These are phyloP conservation scores for Lycophotia porphyrea DNA, from an alignment of 2,888 invertebrate genomes.

Conservation along the genomic window DNA sequence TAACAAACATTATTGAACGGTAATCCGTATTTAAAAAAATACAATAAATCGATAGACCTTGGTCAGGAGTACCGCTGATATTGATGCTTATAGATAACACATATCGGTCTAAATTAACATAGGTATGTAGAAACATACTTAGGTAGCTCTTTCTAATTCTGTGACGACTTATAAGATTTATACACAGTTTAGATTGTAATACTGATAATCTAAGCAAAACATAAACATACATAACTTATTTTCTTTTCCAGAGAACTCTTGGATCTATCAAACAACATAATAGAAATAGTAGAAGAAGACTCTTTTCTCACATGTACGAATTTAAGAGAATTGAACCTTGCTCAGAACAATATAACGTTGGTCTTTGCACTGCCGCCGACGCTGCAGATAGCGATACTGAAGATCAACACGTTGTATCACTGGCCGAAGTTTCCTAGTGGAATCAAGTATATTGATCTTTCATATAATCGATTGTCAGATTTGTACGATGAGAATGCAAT, in stretches of 20 bases:
- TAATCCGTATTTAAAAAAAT: slow-evolving; percentile 11
- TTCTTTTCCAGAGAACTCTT: slow-evolving; percentile 82
- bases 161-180: slow-evolving; percentile 45
- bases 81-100: slow-evolving; percentile 35
- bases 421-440: slow-evolving; percentile 86
- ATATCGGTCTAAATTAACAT: slow-evolving; percentile 40
- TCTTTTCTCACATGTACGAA: slow-evolving; percentile 80
- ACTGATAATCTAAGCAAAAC: slow-evolving; percentile 10
- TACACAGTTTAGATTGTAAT: slow-evolving; percentile 15
- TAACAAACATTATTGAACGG: neutral
- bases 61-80: slow-evolving; percentile 20
- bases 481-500: slow-evolving; percentile 79
- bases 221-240: slow-evolving; percentile 5
- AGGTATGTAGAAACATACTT: neutral
- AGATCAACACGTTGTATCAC: slow-evolving; percentile 83
- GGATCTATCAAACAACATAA: slow-evolving; percentile 86
- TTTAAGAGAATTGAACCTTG: slow-evolving; percentile 86
- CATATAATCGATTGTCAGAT: slow-evolving; percentile 82
- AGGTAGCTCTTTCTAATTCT: slow-evolving; percentile 16
- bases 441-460: slow-evolving; percentile 85
- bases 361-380: slow-evolving; percentile 82
- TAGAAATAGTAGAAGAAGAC: slow-evolving; percentile 85
- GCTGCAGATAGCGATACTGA: slow-evolving; percentile 83
- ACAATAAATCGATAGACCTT: slow-evolving; percentile 1
- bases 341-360: slow-evolving; percentile 86